Conservation (phyloP, 1,140 invertebrate species). For the Pentalonia nigronervosa region DNA sequence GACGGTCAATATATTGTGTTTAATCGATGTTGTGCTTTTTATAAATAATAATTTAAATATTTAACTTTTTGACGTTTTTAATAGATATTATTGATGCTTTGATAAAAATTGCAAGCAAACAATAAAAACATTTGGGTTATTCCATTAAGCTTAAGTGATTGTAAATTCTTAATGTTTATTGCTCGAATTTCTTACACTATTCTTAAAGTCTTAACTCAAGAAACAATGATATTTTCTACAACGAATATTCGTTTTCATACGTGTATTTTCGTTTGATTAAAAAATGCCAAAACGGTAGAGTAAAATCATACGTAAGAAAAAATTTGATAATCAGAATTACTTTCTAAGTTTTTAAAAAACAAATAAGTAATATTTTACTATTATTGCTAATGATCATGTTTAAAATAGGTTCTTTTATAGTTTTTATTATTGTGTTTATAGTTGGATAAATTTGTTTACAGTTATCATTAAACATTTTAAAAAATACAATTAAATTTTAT, state of each 20-base stretch:
- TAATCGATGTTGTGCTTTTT: no score
- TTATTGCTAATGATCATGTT: background rate
- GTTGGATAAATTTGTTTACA: no score
- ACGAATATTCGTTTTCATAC: background rate
- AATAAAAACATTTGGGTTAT: background rate
- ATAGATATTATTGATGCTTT: no score
- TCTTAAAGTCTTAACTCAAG: background rate
- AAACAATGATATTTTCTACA: background rate
- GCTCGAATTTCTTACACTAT: background rate
- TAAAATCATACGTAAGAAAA: background rate
- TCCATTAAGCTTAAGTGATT: background rate
- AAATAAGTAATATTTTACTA: background rate
- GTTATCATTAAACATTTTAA: background rate
- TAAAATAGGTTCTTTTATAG: background rate
- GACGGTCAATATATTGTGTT: no score
- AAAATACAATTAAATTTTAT: background rate
- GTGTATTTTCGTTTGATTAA: background rate
- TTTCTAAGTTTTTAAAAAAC: background rate
- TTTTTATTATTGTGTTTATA: background rate
- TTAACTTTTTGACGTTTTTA: background rate
- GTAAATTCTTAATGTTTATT: background rate
- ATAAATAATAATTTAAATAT: background rate
- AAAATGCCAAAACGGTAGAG: background rate
- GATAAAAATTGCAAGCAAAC: background rate
- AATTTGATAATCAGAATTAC: no score